Evolutionary conservation across 2,113 vertebrate species (phyloP).

Genomic region (Peromyscus maniculatus): DNA sequence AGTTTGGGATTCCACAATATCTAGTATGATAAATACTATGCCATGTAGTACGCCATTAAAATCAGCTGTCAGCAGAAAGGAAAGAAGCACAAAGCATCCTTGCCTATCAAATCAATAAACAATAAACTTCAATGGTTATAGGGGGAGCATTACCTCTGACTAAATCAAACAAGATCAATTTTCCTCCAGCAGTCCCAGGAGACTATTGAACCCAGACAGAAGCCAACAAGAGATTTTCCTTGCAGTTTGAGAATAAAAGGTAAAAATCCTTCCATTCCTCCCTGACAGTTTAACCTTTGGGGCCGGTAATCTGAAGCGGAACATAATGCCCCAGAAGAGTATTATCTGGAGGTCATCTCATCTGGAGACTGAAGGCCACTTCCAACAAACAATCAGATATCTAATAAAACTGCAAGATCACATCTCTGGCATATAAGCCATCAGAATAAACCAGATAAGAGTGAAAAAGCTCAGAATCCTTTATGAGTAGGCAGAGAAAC

Average conservation of each 20-base stretch:
- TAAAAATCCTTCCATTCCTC: constrained; percentile 80
- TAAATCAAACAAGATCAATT: constrained; percentile 73
- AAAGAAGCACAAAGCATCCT: constrained; percentile 30
- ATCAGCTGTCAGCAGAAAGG: constrained; percentile 48
- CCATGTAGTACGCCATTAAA: constrained; percentile 38
- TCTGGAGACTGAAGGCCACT: constrained; percentile 79
- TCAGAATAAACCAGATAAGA: constrained; percentile 68
- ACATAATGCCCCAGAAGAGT: constrained; percentile 82
- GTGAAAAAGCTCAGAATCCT: constrained; percentile 55
- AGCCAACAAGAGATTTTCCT: background rate
- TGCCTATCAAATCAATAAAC: constrained; percentile 78
- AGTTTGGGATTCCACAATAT: background rate
- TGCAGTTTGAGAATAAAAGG: constrained; percentile 76
- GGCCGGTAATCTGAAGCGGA: constrained; percentile 83
- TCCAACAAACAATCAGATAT: constrained; percentile 85
- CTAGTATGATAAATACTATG: background rate
- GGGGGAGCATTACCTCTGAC: constrained; percentile 72
- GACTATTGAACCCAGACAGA: background rate
- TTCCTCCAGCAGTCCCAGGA: constrained; percentile 46
- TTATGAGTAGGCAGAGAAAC: constrained; percentile 49
- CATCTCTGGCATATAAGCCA: constrained; percentile 74
- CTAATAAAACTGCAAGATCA: constrained; percentile 79
- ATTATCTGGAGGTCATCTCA: constrained; percentile 83
- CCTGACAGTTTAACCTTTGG: constrained; percentile 82
- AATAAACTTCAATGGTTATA: constrained; percentile 69